Percentiles rank a stretch among this genome's conserved stretches.
Evolutionary conservation across 2,888 invertebrate species (phyloP).

Genomic region (Arge pagana): DNA sequence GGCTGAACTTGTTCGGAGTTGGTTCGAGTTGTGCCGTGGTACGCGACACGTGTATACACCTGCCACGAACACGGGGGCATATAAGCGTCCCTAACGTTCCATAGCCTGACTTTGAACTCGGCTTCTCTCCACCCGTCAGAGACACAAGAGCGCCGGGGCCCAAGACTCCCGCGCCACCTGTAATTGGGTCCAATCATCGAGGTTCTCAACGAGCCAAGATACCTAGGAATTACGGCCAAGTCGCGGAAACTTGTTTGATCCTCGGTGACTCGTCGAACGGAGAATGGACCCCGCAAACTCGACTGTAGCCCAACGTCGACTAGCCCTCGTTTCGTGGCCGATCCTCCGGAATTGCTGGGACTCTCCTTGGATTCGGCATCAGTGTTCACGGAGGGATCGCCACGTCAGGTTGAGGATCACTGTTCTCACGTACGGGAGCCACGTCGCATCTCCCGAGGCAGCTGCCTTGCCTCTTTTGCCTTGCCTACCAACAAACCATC

Average conservation of each 20-base stretch:
- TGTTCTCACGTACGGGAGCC: constrained; percentile 45
- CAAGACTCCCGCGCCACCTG: constrained; percentile 52
- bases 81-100: constrained; percentile 30
- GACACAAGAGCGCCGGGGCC: constrained; percentile 27
- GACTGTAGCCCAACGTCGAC: too few species aligned
- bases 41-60: constrained; percentile 45
- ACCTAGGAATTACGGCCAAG: too few species aligned
- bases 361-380: too few species aligned
- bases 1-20: constrained; percentile 21
- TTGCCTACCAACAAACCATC: constrained; percentile 35
- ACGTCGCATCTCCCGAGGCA: constrained; percentile 46
- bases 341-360: too few species aligned
- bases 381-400: too few species aligned
- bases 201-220: constrained; percentile 45
- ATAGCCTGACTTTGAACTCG: constrained; percentile 7
- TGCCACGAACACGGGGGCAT: constrained; percentile 50
- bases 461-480: constrained; percentile 38
- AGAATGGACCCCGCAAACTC: too few species aligned
- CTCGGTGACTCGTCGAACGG: too few species aligned
- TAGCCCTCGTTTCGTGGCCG: too few species aligned
- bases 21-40: not conserved
- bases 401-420: constrained; percentile 46
- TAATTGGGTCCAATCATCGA: constrained; percentile 54
- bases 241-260: too few species aligned
- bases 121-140: constrained; percentile 35